Conservation (phyloP, 2,113 vertebrate species). For the Sinocyclocheilus maitianheensis region DNA sequence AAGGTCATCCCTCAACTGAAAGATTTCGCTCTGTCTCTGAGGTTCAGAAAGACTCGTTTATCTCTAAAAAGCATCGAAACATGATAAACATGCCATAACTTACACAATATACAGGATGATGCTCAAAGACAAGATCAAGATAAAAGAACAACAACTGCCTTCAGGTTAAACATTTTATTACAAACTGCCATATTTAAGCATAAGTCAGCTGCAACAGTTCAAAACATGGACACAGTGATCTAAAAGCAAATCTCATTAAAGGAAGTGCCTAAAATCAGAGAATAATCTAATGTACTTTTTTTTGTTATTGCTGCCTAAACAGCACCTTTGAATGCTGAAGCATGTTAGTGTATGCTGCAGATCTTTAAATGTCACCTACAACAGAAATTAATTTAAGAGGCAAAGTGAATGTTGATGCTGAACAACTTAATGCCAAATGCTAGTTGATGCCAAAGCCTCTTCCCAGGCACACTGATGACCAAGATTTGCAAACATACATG, state of each 20-base stretch:
- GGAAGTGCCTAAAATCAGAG: conserved; percentile 51
- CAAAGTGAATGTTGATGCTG: conserved; percentile 53
- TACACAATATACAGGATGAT: neutral
- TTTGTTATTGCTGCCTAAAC: neutral
- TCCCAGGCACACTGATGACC: conserved; percentile 54
- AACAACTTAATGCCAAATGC: conserved; percentile 70
- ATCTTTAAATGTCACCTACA: neutral
- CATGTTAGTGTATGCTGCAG: neutral
- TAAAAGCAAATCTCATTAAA: conserved; percentile 18
- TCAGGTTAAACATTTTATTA: neutral
- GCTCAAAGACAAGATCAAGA: conserved; percentile 20
- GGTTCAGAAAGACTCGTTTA: conserved; percentile 59
- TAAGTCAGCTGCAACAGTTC: neutral
- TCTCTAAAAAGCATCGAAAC: conserved; percentile 59
- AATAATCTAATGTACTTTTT: neutral
- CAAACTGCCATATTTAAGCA: neutral
- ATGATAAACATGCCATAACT: neutral
- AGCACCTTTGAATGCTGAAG: conserved; percentile 40
- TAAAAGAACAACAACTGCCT: neutral
- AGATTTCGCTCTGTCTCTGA: neutral
- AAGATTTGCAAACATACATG: neutral
- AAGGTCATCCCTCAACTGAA: neutral
- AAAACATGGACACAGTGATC: neutral
- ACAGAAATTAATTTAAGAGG: neutral
- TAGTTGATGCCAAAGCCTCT: conserved; percentile 65